Base-by-base conservation (phyloP, 1,140 invertebrate species). In the Lineus longissimus region DNA sequence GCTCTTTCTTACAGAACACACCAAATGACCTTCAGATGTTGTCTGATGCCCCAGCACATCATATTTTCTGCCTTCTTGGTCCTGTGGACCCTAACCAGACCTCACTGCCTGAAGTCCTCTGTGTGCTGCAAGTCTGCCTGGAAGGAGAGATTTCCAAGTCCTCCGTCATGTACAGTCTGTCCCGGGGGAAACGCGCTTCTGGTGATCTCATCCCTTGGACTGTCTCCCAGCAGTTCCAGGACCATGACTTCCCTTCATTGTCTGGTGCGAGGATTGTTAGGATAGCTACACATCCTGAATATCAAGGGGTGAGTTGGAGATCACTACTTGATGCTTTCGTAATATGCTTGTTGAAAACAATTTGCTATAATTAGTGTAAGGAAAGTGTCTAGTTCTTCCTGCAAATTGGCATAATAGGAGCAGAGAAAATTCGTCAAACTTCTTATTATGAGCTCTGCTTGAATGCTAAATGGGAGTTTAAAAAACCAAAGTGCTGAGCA, bases 161-260 rank as follows among this genome's bases (percentile, higher is more conserved):
- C 73, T 88, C 88, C 1, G 88, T 98, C 31, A 85, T 83, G 2
- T 88, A 91, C 72, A 90, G 88, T 56, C 82, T 98, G 56, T 87
- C 88, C 0, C 85, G 91, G 67, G 95, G 95, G 2, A 90, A 91
- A 71, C 88, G 93, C 75, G 93, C 94, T 11, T 88, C 92, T 6
- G 97, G 97, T 4, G 97, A 99, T 85, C 83, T 99, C 11, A 97
- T 99, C 71, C 97, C 97, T 0, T 99, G 97, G 97, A 97, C 94
- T 27, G 86, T 99, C 0, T 91, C 93, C 4, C 95, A 98, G 77
- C 60, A 83, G 79, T 98, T 90, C 80, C 90, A 95, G 67, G 95
- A 98, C 80, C 85, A 89, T 66, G 91, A 97, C 76, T 99, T 99
- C 81, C 91, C 94, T 9, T 87, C 88, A 59, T 83, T 99, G 1